Percentiles rank a stretch among this genome's conserved stretches.
Evolutionary conservation across 2,888 invertebrate species (phyloP).

Genomic region (Drosophila tanythrix): DNA sequence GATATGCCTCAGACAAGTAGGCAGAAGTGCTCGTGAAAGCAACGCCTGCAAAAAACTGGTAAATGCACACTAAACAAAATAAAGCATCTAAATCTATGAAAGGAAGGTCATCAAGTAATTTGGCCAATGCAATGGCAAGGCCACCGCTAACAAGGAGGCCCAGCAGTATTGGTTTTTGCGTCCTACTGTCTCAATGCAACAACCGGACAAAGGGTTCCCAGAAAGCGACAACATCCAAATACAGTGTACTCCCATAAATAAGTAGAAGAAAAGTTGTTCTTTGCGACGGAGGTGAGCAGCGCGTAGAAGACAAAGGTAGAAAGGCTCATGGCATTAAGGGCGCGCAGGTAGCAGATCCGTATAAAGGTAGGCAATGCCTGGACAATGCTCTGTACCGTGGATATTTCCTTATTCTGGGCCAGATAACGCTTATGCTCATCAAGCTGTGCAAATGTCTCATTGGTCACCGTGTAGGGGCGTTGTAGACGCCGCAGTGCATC

Average conservation of each 20-base stretch:
- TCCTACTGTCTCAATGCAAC: conserved; percentile 64
- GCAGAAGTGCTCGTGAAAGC: conserved; percentile 50
- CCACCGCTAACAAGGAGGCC: conserved; percentile 58
- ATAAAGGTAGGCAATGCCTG: conserved; percentile 63
- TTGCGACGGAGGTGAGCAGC: not conserved
- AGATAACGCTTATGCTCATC: conserved; percentile 79
- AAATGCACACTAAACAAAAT: conserved; percentile 48
- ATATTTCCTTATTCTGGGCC: conserved; percentile 64
- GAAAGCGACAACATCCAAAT: conserved; percentile 56
- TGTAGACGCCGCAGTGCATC: conserved; percentile 75
- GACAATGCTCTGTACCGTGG: conserved; percentile 37
- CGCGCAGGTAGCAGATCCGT: conserved; percentile 64
- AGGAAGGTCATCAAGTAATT: not conserved
- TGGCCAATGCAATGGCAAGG: conserved; percentile 59
- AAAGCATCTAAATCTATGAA: not conserved
- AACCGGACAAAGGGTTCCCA: conserved; percentile 47
- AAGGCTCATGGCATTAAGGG: conserved; percentile 68
- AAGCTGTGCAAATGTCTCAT: conserved; percentile 69
- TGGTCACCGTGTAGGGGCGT: conserved; percentile 52
- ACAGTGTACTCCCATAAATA: conserved; percentile 38
- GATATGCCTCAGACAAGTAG: conserved; percentile 77
- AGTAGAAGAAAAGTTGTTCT: too few relatives aligned
- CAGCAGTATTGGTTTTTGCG: conserved; percentile 64
- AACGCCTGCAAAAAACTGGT: conserved; percentile 71
- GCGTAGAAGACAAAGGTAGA: conserved; percentile 27